Percentiles rank a stretch among this genome's conserved stretches.
Evolutionary conservation across 1,140 invertebrate species (phyloP).

Genomic region (Conus ventricosus): DNA sequence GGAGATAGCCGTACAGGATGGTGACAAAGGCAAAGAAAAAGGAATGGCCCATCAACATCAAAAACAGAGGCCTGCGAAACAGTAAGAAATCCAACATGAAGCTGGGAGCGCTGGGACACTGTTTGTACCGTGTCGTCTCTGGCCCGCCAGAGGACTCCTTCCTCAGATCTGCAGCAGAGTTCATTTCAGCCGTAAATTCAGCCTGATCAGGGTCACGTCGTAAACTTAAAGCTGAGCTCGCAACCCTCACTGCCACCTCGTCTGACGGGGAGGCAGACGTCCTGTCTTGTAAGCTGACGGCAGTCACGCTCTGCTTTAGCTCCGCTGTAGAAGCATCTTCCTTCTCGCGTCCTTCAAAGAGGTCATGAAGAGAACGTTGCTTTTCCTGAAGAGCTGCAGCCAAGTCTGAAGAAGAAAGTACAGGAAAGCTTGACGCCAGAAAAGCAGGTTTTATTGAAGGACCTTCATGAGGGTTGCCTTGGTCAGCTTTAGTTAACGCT

Average conservation of each 20-base stretch:
- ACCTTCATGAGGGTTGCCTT: too few species aligned
- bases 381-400: too few species aligned
- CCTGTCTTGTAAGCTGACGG: not conserved
- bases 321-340: too few species aligned
- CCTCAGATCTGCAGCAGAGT: not conserved
- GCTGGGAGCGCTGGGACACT: not conserved
- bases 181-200: not conserved
- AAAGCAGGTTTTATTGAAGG: too few species aligned
- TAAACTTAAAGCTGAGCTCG: not conserved
- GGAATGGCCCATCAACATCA: not conserved
- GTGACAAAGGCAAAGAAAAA: not conserved
- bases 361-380: too few species aligned
- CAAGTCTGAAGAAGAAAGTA: not conserved
- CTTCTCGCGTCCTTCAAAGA: too few species aligned
- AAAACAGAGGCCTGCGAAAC: constrained; percentile 6
- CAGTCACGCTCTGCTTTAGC: too few species aligned
- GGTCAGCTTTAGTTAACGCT: too few species aligned
- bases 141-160: not conserved
- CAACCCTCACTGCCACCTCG: too few species aligned
- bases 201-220: too few species aligned
- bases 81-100: constrained; percentile 23
- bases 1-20: constrained; percentile 20
- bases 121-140: not conserved
- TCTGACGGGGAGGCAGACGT: not conserved
- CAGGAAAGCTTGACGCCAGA: too few species aligned